These are phyloP conservation scores for Diploptera punctata DNA, from an alignment of 2,888 invertebrate species.

Conservation along the genomic window DNA sequence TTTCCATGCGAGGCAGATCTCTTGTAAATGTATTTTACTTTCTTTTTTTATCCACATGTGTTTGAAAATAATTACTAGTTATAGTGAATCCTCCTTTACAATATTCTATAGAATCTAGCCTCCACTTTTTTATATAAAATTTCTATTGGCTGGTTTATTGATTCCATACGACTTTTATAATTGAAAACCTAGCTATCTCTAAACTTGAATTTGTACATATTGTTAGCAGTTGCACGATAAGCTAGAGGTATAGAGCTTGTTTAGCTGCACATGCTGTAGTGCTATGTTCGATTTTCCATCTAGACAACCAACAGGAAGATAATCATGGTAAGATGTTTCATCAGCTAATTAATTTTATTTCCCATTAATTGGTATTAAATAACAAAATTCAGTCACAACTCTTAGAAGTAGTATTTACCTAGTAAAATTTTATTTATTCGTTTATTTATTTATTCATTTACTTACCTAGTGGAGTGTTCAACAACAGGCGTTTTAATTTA, in stretches of 20 bases:
- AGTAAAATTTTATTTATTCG: too few species aligned
- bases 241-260: constrained; percentile 6
- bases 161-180: background rate
- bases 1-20: too few species aligned
- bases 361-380: too few species aligned
- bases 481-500: too few species aligned
- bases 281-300: background rate
- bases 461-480: too few species aligned
- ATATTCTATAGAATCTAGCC: background rate
- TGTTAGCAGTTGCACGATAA: background rate
- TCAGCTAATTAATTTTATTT: background rate
- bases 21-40: too few species aligned
- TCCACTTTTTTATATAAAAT: background rate
- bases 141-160: background rate
- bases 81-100: background rate
- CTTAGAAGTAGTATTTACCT: too few species aligned
- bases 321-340: background rate
- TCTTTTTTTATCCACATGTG: background rate
- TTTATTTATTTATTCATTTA: too few species aligned
- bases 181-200: background rate
- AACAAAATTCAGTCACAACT: too few species aligned
- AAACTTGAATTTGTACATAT: background rate
- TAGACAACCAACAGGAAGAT: background rate
- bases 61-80: constrained; percentile 2
- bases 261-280: constrained; percentile 18